Base-by-base conservation (phyloP, 2,113 vertebrate species). In the Empidonax traillii region DNA sequence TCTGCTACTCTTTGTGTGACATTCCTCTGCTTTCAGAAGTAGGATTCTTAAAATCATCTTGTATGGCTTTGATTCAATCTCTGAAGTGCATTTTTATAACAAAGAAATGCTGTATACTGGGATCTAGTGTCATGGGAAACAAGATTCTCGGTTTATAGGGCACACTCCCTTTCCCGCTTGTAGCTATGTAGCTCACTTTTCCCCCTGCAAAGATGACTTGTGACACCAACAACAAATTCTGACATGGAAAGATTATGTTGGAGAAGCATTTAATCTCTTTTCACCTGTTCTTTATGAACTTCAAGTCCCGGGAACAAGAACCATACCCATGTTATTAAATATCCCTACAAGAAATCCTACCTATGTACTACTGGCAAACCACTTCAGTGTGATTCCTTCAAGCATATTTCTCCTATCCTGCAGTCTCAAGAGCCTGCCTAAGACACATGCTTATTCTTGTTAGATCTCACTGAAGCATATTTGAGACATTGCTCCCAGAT, bases 261-360 rank as follows among this genome's bases (percentile, higher is more conserved):
- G 65, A 93, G 73, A 87, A 90, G 56, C 68, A 72, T 46, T 92
- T 94, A 90, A 89, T 95, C 73, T 89, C 61, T 85, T 93, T 72
- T 87, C 88, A 93, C 82, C 65, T 75, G 49, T 83, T 92, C 84
- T 92, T 96, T 94, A 96, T 89, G 86, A 96, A 93, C 79, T 96
- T 37, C 24, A 89, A 93, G 65, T 94, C 66, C 69, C 85, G 28
- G 66, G 91, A 96, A 96, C 84, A 89, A 91, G 77, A 92, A 92
- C 73, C 66, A 85, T 94, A 72, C 15, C 69, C 49, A 30, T 58
- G 91, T 79, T 91, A 89, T 86, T 84, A 91, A 89, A 92, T 75
- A 95, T 62, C 87, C 87, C 87, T 72, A 89, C 74, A 44, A 96
- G 87, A 66, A 85, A 85, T 85, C 67, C 76, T 85, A 22, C 49